Percentiles rank a stretch among this genome's conserved stretches.
Evolutionary conservation across 2,797 vertebrate species (phyloP).

Genomic region (Acrocephalus scirpaceus): DNA sequence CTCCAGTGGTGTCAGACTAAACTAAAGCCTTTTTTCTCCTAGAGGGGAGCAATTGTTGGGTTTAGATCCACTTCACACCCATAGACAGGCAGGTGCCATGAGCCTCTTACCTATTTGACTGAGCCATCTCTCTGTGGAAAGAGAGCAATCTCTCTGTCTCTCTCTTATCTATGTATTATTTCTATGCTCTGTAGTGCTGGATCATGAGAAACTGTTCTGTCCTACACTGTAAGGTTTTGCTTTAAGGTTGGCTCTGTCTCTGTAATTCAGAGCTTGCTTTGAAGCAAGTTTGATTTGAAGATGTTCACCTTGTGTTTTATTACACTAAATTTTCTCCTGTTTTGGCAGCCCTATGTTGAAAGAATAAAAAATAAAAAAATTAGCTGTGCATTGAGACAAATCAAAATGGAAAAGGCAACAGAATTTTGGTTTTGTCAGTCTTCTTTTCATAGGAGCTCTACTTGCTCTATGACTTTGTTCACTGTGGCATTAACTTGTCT

Average conservation of each 20-base stretch:
- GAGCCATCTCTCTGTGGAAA: neutral
- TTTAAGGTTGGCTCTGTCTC: neutral
- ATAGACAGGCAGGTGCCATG: neutral
- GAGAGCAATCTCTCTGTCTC: neutral
- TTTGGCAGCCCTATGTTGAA: neutral
- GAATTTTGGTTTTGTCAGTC: neutral
- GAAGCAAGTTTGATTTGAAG: neutral
- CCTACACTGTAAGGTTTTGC: neutral
- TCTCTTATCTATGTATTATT: neutral
- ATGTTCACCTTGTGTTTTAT: neutral
- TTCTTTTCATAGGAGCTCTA: neutral
- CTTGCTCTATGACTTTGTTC: neutral
- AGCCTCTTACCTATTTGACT: neutral
- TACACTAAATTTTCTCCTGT: neutral
- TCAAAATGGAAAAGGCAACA: neutral
- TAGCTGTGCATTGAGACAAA: neutral
- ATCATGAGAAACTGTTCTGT: neutral
- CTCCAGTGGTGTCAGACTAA: neutral
- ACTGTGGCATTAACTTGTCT: neutral
- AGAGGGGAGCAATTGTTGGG: neutral
- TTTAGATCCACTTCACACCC: neutral
- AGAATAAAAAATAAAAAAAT: neutral
- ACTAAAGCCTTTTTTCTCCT: neutral
- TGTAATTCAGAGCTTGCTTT: neutral
- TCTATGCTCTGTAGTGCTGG: neutral